Evolutionary conservation across 2,113 vertebrate species (phyloP).

Genomic region (Theristicus caerulescens): DNA sequence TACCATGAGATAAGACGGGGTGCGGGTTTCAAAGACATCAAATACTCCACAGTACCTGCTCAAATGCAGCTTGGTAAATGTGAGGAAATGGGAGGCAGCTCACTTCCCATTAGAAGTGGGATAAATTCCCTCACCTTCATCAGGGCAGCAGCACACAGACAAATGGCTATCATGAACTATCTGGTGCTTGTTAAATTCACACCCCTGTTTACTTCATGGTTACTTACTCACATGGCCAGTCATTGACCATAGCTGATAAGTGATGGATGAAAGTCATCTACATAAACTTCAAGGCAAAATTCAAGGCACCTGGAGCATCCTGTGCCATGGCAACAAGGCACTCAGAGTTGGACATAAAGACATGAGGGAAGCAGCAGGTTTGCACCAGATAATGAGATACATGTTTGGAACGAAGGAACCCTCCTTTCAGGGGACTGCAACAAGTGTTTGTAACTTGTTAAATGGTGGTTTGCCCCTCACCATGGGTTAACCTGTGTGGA

Average conservation of each 20-base stretch:
- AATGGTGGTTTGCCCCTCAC: not conserved
- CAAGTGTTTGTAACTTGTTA: not conserved
- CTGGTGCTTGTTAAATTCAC: not conserved
- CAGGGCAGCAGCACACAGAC: not conserved
- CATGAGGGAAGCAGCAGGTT: not conserved
- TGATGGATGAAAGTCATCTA: not conserved
- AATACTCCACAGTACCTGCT: not conserved
- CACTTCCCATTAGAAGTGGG: not conserved
- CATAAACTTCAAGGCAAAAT: not conserved
- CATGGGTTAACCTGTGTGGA: fast-evolving
- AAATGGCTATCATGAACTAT: not conserved
- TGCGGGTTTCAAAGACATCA: not conserved
- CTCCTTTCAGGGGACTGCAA: not conserved
- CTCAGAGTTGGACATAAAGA: not conserved
- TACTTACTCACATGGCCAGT: not conserved
- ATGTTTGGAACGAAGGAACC: not conserved
- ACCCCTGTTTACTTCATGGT: not conserved
- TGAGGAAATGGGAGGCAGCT: not conserved
- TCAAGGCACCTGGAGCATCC: not conserved
- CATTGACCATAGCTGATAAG: not conserved
- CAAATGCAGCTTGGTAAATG: not conserved
- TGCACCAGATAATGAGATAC: not conserved
- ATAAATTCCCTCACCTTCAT: not conserved
- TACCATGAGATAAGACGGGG: not conserved
- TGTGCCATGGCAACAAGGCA: not conserved